A percentile compares a stretch with the other conserved stretches of the same genome.
Conservation (phyloP, 2,797 vertebrate species). For the Chiloscyllium punctatum region DNA sequence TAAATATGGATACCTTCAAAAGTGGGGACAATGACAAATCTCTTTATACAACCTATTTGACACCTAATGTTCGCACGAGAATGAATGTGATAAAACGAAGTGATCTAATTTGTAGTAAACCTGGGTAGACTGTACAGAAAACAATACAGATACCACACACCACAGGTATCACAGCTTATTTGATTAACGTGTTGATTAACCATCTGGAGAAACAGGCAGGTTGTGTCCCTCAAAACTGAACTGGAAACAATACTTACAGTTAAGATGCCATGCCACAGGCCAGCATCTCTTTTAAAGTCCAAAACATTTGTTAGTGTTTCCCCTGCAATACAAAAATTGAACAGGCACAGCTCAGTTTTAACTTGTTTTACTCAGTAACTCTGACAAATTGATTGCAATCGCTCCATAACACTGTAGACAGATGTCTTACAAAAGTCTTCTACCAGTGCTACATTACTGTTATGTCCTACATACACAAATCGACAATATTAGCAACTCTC, state of each 20-base stretch:
- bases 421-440: not conserved
- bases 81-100: not conserved
- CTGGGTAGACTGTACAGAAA: not conserved
- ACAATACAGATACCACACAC: not conserved
- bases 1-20: no score
- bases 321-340: slow-evolving; percentile 56
- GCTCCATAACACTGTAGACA: not conserved
- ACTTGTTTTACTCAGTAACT: not conserved
- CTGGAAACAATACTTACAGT: slow-evolving; percentile 65
- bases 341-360: not conserved
- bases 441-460: not conserved
- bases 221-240: not conserved
- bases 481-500: not conserved
- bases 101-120: not conserved
- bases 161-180: not conserved
- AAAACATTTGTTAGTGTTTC: slow-evolving; percentile 89
- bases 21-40: not conserved
- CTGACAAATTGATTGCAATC: not conserved
- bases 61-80: not conserved
- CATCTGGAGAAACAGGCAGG: not conserved
- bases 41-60: not conserved
- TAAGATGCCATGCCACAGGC: slow-evolving; percentile 89
- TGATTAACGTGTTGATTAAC: not conserved
- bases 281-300: slow-evolving; percentile 94
- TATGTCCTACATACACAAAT: not conserved